A percentile compares a stretch with the other conserved stretches of the same genome.
Conservation (phyloP, 2,113 vertebrate species). For the Sinocyclocheilus anshuiensis region DNA sequence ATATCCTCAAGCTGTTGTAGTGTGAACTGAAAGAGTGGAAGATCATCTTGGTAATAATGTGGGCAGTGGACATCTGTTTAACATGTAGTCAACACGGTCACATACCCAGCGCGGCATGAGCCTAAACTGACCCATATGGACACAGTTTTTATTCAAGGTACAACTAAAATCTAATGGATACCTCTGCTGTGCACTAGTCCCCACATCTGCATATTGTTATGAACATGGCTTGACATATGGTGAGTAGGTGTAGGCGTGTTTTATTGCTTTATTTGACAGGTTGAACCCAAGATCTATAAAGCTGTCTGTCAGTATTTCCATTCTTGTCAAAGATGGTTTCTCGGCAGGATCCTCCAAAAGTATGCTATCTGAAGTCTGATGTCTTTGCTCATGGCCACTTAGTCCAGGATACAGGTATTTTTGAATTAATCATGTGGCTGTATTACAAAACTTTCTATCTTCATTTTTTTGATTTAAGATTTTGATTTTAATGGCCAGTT, state of each 20-base stretch:
- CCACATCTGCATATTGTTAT: not conserved
- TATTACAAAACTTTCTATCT: too few species aligned
- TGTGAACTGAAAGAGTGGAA: not conserved
- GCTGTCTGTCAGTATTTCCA: not conserved
- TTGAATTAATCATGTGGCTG: not conserved
- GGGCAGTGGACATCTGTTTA: not conserved
- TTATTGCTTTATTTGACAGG: not conserved
- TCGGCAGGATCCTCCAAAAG: not conserved
- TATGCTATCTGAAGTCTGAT: not conserved
- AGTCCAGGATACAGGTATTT: not conserved
- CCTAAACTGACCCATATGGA: too few species aligned
- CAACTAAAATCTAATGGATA: not conserved
- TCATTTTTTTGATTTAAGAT: too few species aligned
- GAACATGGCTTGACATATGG: not conserved
- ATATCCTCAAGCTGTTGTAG: too few species aligned
- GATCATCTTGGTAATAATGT: not conserved
- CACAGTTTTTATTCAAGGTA: too few species aligned
- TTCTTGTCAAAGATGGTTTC: not conserved
- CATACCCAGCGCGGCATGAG: not conserved
- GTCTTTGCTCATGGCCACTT: not conserved
- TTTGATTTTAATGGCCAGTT: too few species aligned
- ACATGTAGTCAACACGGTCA: not conserved
- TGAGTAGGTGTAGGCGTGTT: not conserved
- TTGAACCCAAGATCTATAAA: not conserved
- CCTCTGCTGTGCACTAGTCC: not conserved